Evolutionary conservation across 37 sponge, comb jelly and placozoan genomes (phyloP).

Genomic region (Dysidea cf. avara): DNA sequence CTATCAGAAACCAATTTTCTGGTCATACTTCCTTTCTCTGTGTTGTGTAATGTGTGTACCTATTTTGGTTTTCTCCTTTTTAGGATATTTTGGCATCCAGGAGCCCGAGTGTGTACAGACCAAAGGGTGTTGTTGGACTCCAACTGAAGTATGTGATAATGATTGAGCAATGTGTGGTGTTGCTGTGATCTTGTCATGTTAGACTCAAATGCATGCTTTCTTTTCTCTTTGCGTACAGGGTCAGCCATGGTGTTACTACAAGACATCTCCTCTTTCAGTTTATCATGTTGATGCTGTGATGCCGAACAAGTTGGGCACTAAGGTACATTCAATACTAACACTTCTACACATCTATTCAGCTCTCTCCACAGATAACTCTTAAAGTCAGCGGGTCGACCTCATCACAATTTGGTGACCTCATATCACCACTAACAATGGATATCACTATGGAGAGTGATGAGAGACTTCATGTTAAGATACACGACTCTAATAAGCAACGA

Average conservation of each 20-base stretch:
- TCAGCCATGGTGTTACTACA: conserved; percentile 51
- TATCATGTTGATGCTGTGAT: no score
- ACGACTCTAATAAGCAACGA: conserved; percentile 73
- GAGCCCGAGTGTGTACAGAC: no score
- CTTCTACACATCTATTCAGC: no score
- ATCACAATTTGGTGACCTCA: conserved; percentile 47
- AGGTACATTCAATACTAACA: no score
- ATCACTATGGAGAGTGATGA: conserved; percentile 59
- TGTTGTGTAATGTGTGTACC: no score
- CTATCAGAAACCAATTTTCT: no score
- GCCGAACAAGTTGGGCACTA: background rate
- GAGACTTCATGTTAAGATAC: conserved; percentile 80
- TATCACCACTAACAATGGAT: conserved; percentile 59
- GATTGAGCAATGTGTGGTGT: no score
- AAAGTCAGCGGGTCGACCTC: no score
- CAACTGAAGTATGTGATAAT: conserved; percentile 25
- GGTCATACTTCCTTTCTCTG: no score
- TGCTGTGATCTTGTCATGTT: background rate
- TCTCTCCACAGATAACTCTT: no score
- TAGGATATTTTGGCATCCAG: no score
- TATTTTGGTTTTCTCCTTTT: no score
- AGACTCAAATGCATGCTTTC: background rate
- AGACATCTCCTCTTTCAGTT: conserved; percentile 14
- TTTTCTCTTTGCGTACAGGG: conserved; percentile 1
- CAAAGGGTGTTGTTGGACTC: conserved; percentile 56